These are phyloP conservation scores for Zelostemma sp. DNA, from an alignment of 1,140 invertebrate genomes.

Conservation along the genomic window DNA sequence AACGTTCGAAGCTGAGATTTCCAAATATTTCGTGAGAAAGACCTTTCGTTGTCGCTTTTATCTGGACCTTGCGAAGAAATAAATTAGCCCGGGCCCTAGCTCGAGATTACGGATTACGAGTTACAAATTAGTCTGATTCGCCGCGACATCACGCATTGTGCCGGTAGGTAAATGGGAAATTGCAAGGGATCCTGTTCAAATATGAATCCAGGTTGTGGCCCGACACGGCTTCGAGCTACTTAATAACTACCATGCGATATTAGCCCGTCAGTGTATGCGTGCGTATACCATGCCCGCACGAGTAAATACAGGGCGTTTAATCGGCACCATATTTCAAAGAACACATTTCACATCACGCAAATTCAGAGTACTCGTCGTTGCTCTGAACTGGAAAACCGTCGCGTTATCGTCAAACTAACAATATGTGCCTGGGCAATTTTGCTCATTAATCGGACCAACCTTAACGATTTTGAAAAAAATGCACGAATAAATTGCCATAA, in stretches of 20 bases:
- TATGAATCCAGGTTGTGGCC: constrained; percentile 16
- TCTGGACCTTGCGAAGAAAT: too few species aligned
- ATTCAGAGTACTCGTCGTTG: background rate
- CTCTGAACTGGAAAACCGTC: too few species aligned
- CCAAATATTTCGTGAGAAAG: too few species aligned
- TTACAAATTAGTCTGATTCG: constrained; percentile 25
- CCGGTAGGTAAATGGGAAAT: background rate
- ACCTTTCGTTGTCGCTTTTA: too few species aligned
- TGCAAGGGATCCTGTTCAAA: constrained; percentile 9
- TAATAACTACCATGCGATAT: constrained; percentile 19
- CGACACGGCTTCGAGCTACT: constrained; percentile 6
- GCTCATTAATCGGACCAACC: too few species aligned
- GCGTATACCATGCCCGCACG: background rate
- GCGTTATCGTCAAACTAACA: too few species aligned
- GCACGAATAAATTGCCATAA: too few species aligned
- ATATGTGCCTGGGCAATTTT: too few species aligned
- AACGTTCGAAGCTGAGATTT: too few species aligned
- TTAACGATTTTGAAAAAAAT: too few species aligned
- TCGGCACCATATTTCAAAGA: constrained; percentile 8
- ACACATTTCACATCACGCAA: constrained; percentile 3
- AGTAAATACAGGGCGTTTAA: constrained; percentile 14
- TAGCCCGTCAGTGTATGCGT: background rate
- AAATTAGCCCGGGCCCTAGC: background rate
- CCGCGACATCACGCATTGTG: constrained; percentile 2
- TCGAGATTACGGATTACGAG: constrained; percentile 20